Evolutionary conservation across 64 coral and sea anemone genomes (phyloP), one percentile per base, ranked within the genome.

Genomic region (Dendrophyllia cribrosa): DNA sequence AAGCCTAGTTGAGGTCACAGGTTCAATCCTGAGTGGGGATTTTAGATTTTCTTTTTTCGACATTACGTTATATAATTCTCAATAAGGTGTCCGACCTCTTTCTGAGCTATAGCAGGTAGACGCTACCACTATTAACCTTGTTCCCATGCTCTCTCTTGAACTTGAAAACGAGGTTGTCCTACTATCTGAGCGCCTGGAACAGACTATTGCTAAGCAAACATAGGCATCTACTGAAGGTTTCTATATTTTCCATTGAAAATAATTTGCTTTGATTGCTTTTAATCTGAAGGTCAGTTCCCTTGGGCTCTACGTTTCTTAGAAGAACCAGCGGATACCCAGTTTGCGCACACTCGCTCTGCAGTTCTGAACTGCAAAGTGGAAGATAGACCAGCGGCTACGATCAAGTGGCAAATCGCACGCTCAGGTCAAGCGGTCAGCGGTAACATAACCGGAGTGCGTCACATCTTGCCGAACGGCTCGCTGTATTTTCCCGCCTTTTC

Each of bases 321-420:
- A 82, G 95, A 97, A 75, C 95, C 95, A 94, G 83, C 76, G 67
- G 95, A 97, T 82, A 94, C 88, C 56, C 87, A 90, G 25, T 97
- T 97, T 91, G 95, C 95, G 67, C 92, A 97, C 59, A 94, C 88
- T 87, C 91, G 88, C 66, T 91, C 74, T 19, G 95, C 95, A 68
- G 78, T 94, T 13, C 88, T 97, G 8, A 89, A 89, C 25, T 97
- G 95, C 72, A 67, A 77, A 43, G 92, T 94, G 59, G 82, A 51
- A 66, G 92, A 84, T 25, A 94, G 86, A 61, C 95, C 95, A 4
- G 71, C 58, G 17, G 87, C 95, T 75, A 51, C 0, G 1, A 43
- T 97, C 55, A 87, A 11, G 5, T 97, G 95, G 95, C 72, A 85
- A 25, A 56, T 97, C 23, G 95, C 95, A 51, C 76, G 87, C 20